Base-by-base conservation (phyloP, 23 tunicate genomes). In the Ciona savignyi region DNA sequence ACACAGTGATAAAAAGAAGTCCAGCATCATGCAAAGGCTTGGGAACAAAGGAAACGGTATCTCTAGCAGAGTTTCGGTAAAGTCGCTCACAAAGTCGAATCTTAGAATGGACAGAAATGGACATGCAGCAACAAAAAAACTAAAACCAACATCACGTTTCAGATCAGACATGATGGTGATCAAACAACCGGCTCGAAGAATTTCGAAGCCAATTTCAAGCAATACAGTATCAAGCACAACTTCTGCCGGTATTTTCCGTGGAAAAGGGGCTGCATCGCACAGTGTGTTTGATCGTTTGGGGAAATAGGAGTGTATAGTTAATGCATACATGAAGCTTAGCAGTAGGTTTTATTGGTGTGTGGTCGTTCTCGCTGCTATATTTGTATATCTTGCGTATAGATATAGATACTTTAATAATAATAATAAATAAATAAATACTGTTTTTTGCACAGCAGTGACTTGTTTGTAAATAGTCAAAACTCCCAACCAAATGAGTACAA, bases 201-300 rank as follows among this genome's bases (percentile, higher is more conserved):
- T 29, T 27, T 74, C 72, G 25, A 71, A 71, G 30, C 89, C 89
- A 25, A 84, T 84, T 25, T 84, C 89, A 30, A 84, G 89, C 67
- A 77, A 84, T 48, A 29, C 65, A 3, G 83, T 84, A 27, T 84
- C 89, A 27, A 78, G 83, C 64, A 86, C 93, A 3, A 67, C 82
- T 26, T 86, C 93, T 20, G 93, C 93, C 9, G 93, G 93, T 19
- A 70, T 86, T 3, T 86, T 86, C 28, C 34, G 65, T 30, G 79
- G 86, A 21, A 68, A 56, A 63, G 35, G 32, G 27, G 64, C 61
- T 1, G 61, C 27, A 4, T 34, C 79, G n/a, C 26, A 33, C 22
- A 74, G 79, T 81, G 86, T 81, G 15, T 81, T 81, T 66, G 71
- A 66, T 34, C 35, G 86, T 29, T 48, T 81, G 0, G 86, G 86